phyloP scores from a whole-genome alignment of 2,888 invertebrate species.

The Cephus rjabovi region DNA sequence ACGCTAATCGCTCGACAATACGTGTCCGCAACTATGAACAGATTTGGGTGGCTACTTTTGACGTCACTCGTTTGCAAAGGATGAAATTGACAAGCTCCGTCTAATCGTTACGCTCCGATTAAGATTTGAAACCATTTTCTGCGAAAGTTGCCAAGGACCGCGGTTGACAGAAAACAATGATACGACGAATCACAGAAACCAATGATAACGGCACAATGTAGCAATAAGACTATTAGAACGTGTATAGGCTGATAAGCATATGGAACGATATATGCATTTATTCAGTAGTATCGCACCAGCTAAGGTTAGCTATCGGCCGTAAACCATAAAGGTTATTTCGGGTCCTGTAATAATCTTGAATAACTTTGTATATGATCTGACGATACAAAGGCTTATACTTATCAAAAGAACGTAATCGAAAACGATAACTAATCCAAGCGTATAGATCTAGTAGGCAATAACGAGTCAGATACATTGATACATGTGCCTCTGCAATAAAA shows the following conservation, averaged over 20 bases:
- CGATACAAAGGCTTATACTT: not conserved
- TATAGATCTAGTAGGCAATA: not conserved
- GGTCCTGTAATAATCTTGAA: too few species aligned
- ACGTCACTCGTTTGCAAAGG: too few species aligned
- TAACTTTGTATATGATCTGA: too few species aligned
- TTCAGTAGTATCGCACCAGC: not conserved
- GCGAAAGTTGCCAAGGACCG: not conserved
- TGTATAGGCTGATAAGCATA: not conserved
- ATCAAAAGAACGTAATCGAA: not conserved
- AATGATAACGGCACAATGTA: too few species aligned
- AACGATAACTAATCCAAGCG: not conserved
- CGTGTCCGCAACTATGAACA: too few species aligned
- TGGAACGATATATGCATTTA: not conserved
- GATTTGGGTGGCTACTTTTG: too few species aligned
- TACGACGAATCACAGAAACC: not conserved
- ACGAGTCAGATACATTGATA: conserved; percentile 1
- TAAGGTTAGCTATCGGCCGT: not conserved
- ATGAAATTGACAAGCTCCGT: not conserved
- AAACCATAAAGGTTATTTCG: too few species aligned
- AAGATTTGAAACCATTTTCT: not conserved
- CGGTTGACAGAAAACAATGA: not conserved
- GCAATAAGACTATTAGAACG: too few species aligned
- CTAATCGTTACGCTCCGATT: not conserved
- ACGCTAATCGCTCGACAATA: too few species aligned
- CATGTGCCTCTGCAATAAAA: conserved; percentile 9